Percentiles rank a stretch among this genome's conserved stretches.
Evolutionary conservation across 1,140 invertebrate species (phyloP).

Genomic region (Macrocentrus cingulum): DNA sequence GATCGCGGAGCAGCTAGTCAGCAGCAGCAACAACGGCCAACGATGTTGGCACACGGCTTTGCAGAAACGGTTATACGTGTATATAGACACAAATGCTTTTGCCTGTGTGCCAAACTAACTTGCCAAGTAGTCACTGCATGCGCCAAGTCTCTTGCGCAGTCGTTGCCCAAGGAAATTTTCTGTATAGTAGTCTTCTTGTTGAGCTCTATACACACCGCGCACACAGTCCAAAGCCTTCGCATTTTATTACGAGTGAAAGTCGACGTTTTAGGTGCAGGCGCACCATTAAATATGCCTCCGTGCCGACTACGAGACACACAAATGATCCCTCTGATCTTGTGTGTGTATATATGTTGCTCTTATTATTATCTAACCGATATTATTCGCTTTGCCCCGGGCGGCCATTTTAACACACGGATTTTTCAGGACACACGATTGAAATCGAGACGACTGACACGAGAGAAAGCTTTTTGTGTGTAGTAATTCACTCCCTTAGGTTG

Average conservation of each 20-base stretch:
- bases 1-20: neutral
- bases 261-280: conserved; percentile 36
- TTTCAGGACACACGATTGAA: too few relatives aligned
- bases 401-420: neutral
- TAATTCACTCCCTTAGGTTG: too few relatives aligned
- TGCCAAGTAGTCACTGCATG: conserved; percentile 21
- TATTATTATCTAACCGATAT: conserved; percentile 6
- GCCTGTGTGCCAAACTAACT: conserved; percentile 7
- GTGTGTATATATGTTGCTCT: neutral
- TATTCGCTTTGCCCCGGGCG: neutral
- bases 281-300: conserved; percentile 33
- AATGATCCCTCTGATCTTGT: neutral
- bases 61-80: neutral
- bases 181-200: conserved; percentile 1
- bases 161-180: conserved; percentile 27
- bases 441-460: too few relatives aligned
- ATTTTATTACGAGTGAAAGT: conserved; percentile 46
- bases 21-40: neutral
- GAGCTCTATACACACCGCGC: conserved; percentile 5
- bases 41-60: neutral
- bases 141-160: conserved; percentile 22
- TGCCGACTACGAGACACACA: conserved; percentile 9
- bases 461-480: too few relatives aligned
- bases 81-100: neutral
- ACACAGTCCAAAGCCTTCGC: conserved; percentile 32